Evolutionary conservation across 2,888 invertebrate species (phyloP).

Genomic region (Alloscopus bannaensis): DNA sequence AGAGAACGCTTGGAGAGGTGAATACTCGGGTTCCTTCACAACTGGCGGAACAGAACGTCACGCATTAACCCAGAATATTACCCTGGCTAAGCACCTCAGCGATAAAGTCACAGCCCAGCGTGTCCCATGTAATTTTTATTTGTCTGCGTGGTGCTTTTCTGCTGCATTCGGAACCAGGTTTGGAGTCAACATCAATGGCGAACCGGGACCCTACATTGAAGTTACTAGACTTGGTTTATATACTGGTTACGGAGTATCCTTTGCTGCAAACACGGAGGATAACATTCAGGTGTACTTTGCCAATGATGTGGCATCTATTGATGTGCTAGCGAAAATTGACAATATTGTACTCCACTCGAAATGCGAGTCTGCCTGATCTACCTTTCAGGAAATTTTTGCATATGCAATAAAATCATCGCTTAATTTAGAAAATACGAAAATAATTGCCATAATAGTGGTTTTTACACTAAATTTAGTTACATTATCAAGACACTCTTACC

Average conservation of each 20-base stretch:
- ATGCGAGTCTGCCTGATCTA: no score
- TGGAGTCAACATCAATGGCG: slow-evolving; percentile 6
- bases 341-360: slow-evolving; percentile 47
- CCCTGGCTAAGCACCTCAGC: not conserved
- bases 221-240: slow-evolving; percentile 35
- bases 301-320: slow-evolving; percentile 4
- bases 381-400: no score
- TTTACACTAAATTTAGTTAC: not conserved
- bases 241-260: slow-evolving; percentile 38
- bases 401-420: no score
- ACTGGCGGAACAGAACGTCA: not conserved
- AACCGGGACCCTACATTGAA: not conserved
- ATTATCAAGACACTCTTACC: not conserved
- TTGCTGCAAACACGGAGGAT: slow-evolving; percentile 49
- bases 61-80: slow-evolving; percentile 14
- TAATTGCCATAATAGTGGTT: no score
- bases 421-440: no score
- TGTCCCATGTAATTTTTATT: slow-evolving; percentile 47
- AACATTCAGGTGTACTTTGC: slow-evolving; percentile 36
- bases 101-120: not conserved
- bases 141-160: slow-evolving; percentile 64
- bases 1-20: slow-evolving; percentile 56
- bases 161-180: slow-evolving; percentile 37
- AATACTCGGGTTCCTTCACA: slow-evolving; percentile 41
- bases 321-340: slow-evolving; percentile 54